phyloP scores from a whole-genome alignment of 2,113 vertebrate genomes.

The Gallinago undulata region DNA sequence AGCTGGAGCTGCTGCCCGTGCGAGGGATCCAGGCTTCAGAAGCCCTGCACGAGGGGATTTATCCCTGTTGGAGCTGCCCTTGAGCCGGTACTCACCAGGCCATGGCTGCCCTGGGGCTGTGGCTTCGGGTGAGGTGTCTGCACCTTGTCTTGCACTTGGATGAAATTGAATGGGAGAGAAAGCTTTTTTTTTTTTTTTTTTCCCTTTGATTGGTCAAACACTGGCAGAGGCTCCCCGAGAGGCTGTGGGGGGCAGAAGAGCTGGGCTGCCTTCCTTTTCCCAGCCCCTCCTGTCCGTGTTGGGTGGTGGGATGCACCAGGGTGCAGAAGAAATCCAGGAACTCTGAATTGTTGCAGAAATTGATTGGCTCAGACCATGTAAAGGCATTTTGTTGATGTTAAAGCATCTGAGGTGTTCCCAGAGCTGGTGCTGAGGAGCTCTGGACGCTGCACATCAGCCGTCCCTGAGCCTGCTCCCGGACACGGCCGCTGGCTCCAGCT shows the following conservation, averaged over 20 bases:
- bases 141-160: neutral
- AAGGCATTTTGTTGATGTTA: neutral
- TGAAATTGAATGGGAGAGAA: neutral
- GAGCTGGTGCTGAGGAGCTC: neutral
- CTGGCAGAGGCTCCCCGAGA: neutral
- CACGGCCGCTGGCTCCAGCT: neutral
- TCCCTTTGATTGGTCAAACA: neutral
- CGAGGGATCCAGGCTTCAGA: neutral
- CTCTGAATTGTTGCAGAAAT: neutral
- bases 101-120: neutral
- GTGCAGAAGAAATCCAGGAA: neutral
- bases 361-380: neutral
- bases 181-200: too few species aligned
- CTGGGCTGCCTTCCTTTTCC: neutral
- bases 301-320: neutral
- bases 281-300: neutral
- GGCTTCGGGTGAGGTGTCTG: neutral
- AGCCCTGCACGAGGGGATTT: neutral
- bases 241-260: neutral
- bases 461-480: neutral
- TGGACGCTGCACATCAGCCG: neutral
- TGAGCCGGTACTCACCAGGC: neutral
- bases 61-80: neutral
- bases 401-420: neutral
- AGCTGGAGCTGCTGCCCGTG: neutral